Percentiles rank a stretch among this genome's conserved stretches.
Conservation (phyloP, 1,140 invertebrate species). For the Macrotrachela quadricornifera region DNA sequence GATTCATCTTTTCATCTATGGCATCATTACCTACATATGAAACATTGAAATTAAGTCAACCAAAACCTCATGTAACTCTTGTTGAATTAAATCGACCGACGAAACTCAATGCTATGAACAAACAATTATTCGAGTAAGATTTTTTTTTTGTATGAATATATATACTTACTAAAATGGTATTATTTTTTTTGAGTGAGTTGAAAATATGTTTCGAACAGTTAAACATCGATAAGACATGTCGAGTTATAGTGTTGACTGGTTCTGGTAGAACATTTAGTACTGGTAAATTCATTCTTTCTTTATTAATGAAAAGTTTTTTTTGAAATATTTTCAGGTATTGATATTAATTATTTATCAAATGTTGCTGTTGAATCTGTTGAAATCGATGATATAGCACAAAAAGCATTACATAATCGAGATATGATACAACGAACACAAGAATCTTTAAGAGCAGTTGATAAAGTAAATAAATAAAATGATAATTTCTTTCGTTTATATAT, state of each 20-base stretch:
- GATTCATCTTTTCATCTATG: too few species aligned
- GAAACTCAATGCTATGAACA: slow-evolving; percentile 59
- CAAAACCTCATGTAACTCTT: slow-evolving; percentile 59
- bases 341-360: too few species aligned
- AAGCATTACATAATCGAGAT: slow-evolving; percentile 43
- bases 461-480: slow-evolving; percentile 27
- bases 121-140: slow-evolving; percentile 52
- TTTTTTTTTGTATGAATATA: slow-evolving; percentile 2
- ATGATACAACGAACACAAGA: slow-evolving; percentile 51
- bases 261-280: slow-evolving; percentile 56
- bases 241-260: slow-evolving; percentile 61
- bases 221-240: slow-evolving; percentile 49
- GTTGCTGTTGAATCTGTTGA: slow-evolving; percentile 13
- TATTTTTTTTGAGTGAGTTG: slow-evolving; percentile 47
- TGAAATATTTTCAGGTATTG: too few species aligned
- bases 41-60: slow-evolving; percentile 47
- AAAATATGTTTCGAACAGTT: slow-evolving; percentile 53
- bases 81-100: slow-evolving; percentile 72
- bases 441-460: slow-evolving; percentile 53
- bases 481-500: neutral
- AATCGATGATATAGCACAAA: slow-evolving; percentile 52
- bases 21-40: slow-evolving; percentile 19
- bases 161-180: neutral
- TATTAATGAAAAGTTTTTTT: slow-evolving; percentile 8
- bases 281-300: slow-evolving; percentile 34